Evolutionary conservation across 2,797 vertebrate genomes (phyloP), one percentile per base, ranked within the genome.

Genomic region (Neopelma chrysocephalum): DNA sequence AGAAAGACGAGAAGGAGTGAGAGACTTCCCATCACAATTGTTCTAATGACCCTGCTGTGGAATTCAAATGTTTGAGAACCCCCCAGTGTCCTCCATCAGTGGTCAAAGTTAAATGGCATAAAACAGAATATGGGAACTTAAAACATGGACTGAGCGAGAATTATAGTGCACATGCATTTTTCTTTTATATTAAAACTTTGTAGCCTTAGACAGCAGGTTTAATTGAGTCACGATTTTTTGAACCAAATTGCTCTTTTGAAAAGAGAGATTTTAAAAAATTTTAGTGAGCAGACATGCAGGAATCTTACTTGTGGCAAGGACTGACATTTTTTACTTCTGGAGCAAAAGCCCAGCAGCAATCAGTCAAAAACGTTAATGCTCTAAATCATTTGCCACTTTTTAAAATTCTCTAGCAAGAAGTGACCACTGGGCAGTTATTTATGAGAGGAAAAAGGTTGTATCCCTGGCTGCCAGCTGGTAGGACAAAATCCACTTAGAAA

Each of bases 181-280:
- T 60, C 23, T 40, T 84, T 56, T 38, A 47, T 65, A 77, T 58
- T 50, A 62, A 76, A 82, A 51, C 19, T 47, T 31, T 4, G 10
- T 12, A 50, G 51, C 53, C 70, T 81, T 73, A 64, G 36, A 66
- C 61, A 80, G 4, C 15, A 21, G 20, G 9, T 71, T 66, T 43
- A 56, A 69, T 0, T 0, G 5, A 23, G 15, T 21, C 25, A 32
- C 3, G 22, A 8, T 38, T 66, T 84, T 25, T 73, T 16, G 43
- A 64, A 66, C 31, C 22, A 76, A 29, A 75, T 22, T 34, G 20
- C 18, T 89, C 50, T 36, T 15, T 2, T 23, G 53, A 82, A 93
- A 94, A 85, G 0, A 64, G 31, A 83, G 23, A 11, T 26, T 22
- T 81, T 54, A 11, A 62, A n/a, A 86, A 47, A 57, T 71, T 88